A percentile compares a stretch with the other conserved stretches of the same genome.
These are phyloP conservation scores for Intellagama lesueurii DNA, from an alignment of 2,797 vertebrate species.

Conservation along the genomic window DNA sequence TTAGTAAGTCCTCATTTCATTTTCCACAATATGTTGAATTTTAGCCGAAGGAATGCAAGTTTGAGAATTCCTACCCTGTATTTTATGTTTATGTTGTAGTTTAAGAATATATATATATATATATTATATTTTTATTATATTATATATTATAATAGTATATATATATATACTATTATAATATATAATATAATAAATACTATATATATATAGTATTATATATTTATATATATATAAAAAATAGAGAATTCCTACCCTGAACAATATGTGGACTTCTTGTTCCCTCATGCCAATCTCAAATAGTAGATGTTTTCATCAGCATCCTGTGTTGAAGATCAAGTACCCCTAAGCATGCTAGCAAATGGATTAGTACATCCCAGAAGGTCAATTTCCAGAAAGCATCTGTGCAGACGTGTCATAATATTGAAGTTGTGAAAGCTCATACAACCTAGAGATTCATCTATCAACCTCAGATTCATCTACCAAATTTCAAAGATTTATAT, in stretches of 20 bases:
- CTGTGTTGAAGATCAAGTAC: constrained; percentile 59
- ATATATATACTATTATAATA: too few species aligned
- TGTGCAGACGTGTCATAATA: constrained; percentile 60
- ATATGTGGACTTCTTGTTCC: neutral
- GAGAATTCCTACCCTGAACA: neutral
- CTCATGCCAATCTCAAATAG: neutral
- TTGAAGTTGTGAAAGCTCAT: constrained; percentile 70
- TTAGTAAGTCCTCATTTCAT: neutral
- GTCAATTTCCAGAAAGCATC: constrained; percentile 65
- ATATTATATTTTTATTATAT: too few species aligned
- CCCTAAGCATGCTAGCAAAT: constrained; percentile 69
- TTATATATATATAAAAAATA: too few species aligned
- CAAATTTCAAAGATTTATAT: too few species aligned
- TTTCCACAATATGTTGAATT: neutral
- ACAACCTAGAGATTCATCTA: constrained; percentile 22
- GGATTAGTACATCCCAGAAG: constrained; percentile 65
- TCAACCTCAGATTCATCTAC: too few species aligned
- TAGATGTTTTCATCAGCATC: constrained; percentile 42
- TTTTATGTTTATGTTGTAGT: too few species aligned
- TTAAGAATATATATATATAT: too few species aligned
- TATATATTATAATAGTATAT: too few species aligned
- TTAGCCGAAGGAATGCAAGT: neutral
- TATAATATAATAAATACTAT: too few species aligned
- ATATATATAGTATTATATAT: too few species aligned
- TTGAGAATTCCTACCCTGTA: too few species aligned